These are phyloP conservation scores for Holcopasites calliopsidis DNA, from an alignment of 1,140 invertebrate genomes.

Conservation along the genomic window DNA sequence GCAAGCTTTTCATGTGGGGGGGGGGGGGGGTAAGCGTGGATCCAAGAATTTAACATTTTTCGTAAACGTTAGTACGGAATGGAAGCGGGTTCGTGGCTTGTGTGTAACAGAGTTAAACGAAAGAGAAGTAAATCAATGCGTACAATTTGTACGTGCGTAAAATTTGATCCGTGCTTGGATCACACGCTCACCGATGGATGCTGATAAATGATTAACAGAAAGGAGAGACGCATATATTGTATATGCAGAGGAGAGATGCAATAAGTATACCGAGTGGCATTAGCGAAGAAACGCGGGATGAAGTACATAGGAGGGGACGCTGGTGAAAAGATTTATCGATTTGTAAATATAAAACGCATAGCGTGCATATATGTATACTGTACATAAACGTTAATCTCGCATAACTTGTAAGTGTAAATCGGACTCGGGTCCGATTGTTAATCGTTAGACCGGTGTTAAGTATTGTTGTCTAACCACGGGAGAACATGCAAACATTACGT, in stretches of 20 bases:
- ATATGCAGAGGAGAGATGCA: conserved; percentile 40
- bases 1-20: too few species aligned
- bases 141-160: too few species aligned
- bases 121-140: too few species aligned
- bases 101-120: conserved; percentile 12
- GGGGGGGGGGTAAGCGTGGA: background rate
- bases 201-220: background rate
- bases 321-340: conserved; percentile 7
- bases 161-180: background rate
- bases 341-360: conserved; percentile 21
- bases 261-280: conserved; percentile 28
- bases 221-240: background rate
- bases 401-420: background rate
- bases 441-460: conserved; percentile 16
- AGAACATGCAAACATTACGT: background rate
- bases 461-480: conserved; percentile 2
- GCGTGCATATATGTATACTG: too few species aligned
- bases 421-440: conserved; percentile 6
- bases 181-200: background rate
- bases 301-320: background rate
- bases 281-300: conserved; percentile 13
- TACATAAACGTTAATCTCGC: too few species aligned
- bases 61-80: background rate
- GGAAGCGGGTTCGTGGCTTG: conserved; percentile 38
- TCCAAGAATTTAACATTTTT: background rate